These are phyloP conservation scores for Orycteropus afer DNA, from an alignment of 2,113 vertebrate genomes.

Conservation along the genomic window DNA sequence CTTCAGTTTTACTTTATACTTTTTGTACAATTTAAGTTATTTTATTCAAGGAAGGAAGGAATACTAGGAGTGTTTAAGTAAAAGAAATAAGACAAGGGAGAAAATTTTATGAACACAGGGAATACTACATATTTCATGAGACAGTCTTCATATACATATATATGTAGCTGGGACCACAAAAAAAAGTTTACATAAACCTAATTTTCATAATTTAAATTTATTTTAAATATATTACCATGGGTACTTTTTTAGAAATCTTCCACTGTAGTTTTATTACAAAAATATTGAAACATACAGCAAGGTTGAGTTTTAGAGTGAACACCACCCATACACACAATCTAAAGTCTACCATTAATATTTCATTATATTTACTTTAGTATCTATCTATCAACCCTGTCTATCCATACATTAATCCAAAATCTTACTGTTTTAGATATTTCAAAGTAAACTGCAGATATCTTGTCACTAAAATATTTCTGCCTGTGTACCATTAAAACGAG, in stretches of 20 bases:
- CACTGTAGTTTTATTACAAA: background rate
- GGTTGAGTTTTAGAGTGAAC: background rate
- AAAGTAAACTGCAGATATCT: background rate
- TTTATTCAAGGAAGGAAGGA: background rate
- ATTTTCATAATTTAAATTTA: background rate
- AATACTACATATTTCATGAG: background rate
- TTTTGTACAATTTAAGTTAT: background rate
- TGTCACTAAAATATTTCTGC: background rate
- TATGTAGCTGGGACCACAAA: background rate
- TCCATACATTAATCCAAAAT: background rate
- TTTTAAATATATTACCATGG: background rate
- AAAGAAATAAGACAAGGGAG: background rate
- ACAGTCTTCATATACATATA: background rate
- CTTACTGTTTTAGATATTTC: background rate
- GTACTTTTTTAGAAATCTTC: background rate
- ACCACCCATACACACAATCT: background rate
- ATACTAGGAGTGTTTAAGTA: background rate
- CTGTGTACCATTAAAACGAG: background rate
- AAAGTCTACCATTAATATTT: background rate
- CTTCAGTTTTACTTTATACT: background rate
- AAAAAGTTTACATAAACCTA: background rate
- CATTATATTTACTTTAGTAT: too few relatives aligned
- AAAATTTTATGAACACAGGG: accelerated
- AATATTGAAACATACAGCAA: background rate
- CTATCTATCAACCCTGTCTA: background rate